Percentiles rank a stretch among this genome's conserved stretches.
Evolutionary conservation across 2,113 vertebrate genomes (phyloP).

Genomic region (Plecotus auritus): DNA sequence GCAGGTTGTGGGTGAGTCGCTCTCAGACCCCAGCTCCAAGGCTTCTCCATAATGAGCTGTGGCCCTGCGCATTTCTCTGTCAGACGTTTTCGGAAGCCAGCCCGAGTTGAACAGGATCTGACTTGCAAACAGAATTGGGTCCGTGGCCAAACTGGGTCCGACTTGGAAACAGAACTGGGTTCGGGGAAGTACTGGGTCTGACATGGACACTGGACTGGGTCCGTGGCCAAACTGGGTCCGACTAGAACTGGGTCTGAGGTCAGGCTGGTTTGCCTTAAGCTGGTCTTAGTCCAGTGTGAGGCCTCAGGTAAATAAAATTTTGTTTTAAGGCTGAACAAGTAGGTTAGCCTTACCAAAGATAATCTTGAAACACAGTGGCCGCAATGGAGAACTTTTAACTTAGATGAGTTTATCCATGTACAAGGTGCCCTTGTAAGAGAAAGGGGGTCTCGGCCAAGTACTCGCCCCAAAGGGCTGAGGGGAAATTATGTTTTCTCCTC

Average conservation of each 20-base stretch:
- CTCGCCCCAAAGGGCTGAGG: neutral
- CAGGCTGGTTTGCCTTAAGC: neutral
- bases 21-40: neutral
- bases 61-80: neutral
- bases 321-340: neutral
- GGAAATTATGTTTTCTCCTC: neutral
- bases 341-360: neutral
- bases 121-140: neutral
- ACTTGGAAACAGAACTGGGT: neutral
- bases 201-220: neutral
- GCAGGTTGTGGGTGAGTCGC: neutral
- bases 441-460: neutral
- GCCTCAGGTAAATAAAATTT: neutral
- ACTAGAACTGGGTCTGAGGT: neutral
- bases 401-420: neutral
- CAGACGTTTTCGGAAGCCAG: neutral
- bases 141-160: too few relatives aligned
- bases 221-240: neutral
- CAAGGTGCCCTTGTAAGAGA: neutral
- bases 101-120: neutral
- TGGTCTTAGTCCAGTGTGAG: neutral
- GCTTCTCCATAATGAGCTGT: neutral
- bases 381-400: neutral
- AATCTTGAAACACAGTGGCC: neutral
- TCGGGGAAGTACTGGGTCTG: fast-evolving